Evolutionary conservation across 2,797 vertebrate genomes (phyloP).

Genomic region (Siniperca undulata): DNA sequence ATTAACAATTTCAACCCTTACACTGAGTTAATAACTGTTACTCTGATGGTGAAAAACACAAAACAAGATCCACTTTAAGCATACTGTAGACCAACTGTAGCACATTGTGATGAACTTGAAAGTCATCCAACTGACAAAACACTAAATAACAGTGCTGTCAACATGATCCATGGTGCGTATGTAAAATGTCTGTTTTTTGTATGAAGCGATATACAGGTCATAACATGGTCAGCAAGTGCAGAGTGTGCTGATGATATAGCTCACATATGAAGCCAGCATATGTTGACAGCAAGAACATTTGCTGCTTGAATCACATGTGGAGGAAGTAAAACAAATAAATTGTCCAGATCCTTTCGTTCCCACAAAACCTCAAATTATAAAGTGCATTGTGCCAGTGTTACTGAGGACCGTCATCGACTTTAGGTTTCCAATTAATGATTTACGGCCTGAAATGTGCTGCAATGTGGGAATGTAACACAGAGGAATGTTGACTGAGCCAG

Average conservation of each 20-base stretch:
- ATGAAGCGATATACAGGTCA: conserved; percentile 32
- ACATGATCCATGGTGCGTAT: conserved; percentile 30
- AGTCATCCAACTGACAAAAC: conserved; percentile 30
- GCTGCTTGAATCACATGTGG: conserved; percentile 41
- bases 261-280: conserved; percentile 32
- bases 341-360: conserved; percentile 34
- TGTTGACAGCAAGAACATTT: conserved; percentile 52
- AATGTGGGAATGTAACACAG: conserved; percentile 57
- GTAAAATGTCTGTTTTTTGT: conserved; percentile 37
- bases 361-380: conserved; percentile 67
- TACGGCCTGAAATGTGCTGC: conserved; percentile 62
- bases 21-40: not conserved
- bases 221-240: conserved; percentile 36
- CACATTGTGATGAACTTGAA: conserved; percentile 6
- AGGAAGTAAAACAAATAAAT: conserved; percentile 63
- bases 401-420: conserved; percentile 57
- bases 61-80: conserved; percentile 1
- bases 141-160: conserved; percentile 50
- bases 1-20: not conserved
- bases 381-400: conserved; percentile 58
- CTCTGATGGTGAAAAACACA: not conserved
- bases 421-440: conserved; percentile 77
- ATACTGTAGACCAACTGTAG: not conserved
- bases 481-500: conserved; percentile 66
- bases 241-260: conserved; percentile 18